Conservation (phyloP, 2,888 invertebrate species). For the Apamea epomidion region DNA sequence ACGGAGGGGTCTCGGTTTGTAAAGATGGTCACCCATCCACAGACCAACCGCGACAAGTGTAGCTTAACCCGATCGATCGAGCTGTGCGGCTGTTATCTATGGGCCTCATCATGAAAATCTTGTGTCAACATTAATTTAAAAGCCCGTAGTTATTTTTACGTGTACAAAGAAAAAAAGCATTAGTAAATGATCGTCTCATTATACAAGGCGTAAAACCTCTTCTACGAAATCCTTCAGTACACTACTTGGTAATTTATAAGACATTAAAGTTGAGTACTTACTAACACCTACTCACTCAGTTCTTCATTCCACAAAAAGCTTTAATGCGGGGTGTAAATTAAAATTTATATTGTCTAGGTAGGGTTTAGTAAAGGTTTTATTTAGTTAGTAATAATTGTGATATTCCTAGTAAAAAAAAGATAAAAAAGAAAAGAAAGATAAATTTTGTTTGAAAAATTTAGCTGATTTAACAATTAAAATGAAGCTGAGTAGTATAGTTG, state of each 20-base stretch:
- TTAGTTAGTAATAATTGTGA: background rate
- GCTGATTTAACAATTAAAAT: too few relatives aligned
- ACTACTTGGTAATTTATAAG: constrained; percentile 38
- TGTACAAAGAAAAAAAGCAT: background rate
- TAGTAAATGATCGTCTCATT: background rate
- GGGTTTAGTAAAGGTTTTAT: background rate
- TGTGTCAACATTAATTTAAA: background rate
- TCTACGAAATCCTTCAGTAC: constrained; percentile 3
- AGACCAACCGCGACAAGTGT: too few relatives aligned
- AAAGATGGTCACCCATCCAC: too few relatives aligned
- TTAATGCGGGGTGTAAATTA: constrained; percentile 8
- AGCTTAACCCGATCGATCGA: too few relatives aligned
- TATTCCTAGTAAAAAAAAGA: too few relatives aligned
- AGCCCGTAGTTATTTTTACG: background rate
- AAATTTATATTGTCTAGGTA: background rate
- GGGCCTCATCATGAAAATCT: background rate
- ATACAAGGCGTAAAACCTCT: constrained; percentile 11
- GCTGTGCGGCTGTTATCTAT: too few relatives aligned
- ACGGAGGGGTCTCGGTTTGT: too few relatives aligned
- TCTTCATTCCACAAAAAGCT: constrained; percentile 22
- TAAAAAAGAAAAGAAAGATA: too few relatives aligned
- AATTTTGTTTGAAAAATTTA: too few relatives aligned
- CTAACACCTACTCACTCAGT: background rate
- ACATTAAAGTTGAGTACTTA: constrained; percentile 27
- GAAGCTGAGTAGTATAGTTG: too few relatives aligned